A percentile compares a stretch with the other conserved stretches of the same genome.
Evolutionary conservation across 2,888 invertebrate genomes (phyloP).

Genomic region (Pyrrhosoma nymphula): DNA sequence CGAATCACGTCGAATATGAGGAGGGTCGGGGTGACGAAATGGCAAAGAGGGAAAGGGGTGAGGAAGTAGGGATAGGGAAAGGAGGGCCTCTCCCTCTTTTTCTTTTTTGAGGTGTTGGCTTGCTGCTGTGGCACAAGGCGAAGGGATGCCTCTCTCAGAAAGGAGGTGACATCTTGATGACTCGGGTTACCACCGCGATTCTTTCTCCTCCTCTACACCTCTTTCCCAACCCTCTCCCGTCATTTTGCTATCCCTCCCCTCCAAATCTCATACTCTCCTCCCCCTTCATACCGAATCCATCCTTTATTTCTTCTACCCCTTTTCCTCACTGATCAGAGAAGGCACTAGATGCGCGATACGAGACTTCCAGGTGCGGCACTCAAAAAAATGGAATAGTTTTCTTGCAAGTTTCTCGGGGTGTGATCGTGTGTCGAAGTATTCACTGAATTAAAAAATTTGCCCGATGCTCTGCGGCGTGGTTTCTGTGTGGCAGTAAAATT

Average conservation of each 20-base stretch:
- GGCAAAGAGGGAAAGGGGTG: no score
- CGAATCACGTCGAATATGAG: not conserved
- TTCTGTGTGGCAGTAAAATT: not conserved
- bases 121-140: not conserved
- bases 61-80: not conserved
- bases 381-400: not conserved
- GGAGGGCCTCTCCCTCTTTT: not conserved
- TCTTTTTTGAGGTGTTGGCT: not conserved
- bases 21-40: not conserved
- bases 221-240: not conserved
- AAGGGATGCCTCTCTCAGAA: not conserved
- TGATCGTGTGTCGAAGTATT: not conserved
- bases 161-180: not conserved
- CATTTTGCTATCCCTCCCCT: not conserved
- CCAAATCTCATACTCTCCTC: no score
- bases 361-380: conserved; percentile 6
- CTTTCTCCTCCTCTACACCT: not conserved
- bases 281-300: no score
- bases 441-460: not conserved
- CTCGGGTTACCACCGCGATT: not conserved
- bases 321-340: not conserved
- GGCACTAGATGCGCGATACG: not conserved
- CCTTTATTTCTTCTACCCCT: no score
- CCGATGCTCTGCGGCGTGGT: not conserved
- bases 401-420: not conserved